A percentile compares a stretch with the other conserved stretches of the same genome.
Evolutionary conservation across 2,888 invertebrate genomes (phyloP).

Genomic region (Philhelius pedissequus): DNA sequence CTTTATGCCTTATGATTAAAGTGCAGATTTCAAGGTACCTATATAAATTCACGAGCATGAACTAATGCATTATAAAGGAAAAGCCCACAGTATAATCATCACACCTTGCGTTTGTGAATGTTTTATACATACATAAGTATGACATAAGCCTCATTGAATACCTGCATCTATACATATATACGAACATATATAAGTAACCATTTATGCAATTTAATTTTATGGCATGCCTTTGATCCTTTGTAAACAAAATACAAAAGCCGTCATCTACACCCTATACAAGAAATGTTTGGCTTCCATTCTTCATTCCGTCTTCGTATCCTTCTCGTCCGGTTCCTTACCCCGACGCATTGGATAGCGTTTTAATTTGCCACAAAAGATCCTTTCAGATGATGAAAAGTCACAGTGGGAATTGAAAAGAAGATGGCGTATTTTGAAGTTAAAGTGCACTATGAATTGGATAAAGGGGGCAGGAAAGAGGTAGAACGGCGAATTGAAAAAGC

Average conservation of each 20-base stretch:
- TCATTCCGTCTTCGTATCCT: not conserved
- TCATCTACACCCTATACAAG: slow-evolving; percentile 32
- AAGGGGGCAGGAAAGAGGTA: slow-evolving; percentile 30
- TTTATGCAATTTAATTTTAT: slow-evolving; percentile 61
- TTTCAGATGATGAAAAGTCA: slow-evolving; percentile 64
- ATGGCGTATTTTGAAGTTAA: slow-evolving; percentile 62
- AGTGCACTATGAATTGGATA: slow-evolving; percentile 41
- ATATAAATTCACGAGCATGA: slow-evolving; percentile 3
- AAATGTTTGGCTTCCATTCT: slow-evolving; percentile 16
- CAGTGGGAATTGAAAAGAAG: slow-evolving; percentile 62
- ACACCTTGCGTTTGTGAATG: not conserved
- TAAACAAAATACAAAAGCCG: slow-evolving; percentile 34
- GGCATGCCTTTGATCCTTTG: slow-evolving; percentile 58
- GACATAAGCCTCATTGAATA: slow-evolving; percentile 32
- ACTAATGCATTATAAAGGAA: not conserved
- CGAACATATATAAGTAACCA: slow-evolving; percentile 27
- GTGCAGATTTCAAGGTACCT: slow-evolving; percentile 4
- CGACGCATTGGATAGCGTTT: slow-evolving; percentile 42
- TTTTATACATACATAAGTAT: not conserved
- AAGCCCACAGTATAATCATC: slow-evolving; percentile 4
- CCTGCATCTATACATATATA: not conserved
- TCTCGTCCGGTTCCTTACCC: not conserved
- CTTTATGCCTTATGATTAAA: not conserved
- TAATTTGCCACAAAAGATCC: slow-evolving; percentile 64
- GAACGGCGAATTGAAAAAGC: slow-evolving; percentile 15